Evolutionary conservation across 2,888 invertebrate species (phyloP).

Genomic region (Prosopocoilus inquinatus): DNA sequence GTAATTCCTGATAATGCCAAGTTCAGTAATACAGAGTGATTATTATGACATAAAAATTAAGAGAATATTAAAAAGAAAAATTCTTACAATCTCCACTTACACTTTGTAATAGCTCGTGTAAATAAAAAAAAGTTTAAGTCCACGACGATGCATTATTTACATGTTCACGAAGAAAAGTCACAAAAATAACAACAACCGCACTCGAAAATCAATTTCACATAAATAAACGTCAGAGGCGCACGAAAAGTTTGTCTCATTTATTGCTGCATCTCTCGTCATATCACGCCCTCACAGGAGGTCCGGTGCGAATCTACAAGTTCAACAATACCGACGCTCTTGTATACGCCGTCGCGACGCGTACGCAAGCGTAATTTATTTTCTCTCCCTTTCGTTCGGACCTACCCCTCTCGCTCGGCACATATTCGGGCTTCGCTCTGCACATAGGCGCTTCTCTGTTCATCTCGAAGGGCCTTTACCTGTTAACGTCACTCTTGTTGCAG

Average conservation of each 20-base stretch:
- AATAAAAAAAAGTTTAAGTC: too few relatives aligned
- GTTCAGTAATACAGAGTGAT: too few relatives aligned
- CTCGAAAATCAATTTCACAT: too few relatives aligned
- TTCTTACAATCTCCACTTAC: too few relatives aligned
- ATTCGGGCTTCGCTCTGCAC: neutral
- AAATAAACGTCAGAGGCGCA: neutral
- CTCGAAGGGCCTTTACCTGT: neutral
- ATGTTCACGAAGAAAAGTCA: too few relatives aligned
- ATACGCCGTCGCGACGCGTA: slow-evolving; percentile 25
- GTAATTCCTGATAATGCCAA: too few relatives aligned
- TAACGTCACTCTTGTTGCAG: slow-evolving; percentile 3
- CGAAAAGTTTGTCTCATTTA: neutral
- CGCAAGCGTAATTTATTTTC: slow-evolving; percentile 26
- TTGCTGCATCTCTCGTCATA: slow-evolving; percentile 17
- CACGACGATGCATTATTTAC: too few relatives aligned
- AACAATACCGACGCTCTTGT: slow-evolving; percentile 22
- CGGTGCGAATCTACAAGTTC: slow-evolving; percentile 26
- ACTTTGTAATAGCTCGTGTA: too few relatives aligned
- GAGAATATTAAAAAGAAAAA: too few relatives aligned
- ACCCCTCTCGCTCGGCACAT: neutral
- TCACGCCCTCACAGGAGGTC: slow-evolving; percentile 23
- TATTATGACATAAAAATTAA: too few relatives aligned
- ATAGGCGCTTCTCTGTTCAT: neutral
- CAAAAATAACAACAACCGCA: too few relatives aligned
- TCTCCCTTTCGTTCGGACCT: slow-evolving; percentile 6